A percentile compares a stretch with the other conserved stretches of the same genome.
These are phyloP conservation scores for Nomada ruficornis DNA, from an alignment of 2,888 invertebrate genomes.

Conservation along the genomic window DNA sequence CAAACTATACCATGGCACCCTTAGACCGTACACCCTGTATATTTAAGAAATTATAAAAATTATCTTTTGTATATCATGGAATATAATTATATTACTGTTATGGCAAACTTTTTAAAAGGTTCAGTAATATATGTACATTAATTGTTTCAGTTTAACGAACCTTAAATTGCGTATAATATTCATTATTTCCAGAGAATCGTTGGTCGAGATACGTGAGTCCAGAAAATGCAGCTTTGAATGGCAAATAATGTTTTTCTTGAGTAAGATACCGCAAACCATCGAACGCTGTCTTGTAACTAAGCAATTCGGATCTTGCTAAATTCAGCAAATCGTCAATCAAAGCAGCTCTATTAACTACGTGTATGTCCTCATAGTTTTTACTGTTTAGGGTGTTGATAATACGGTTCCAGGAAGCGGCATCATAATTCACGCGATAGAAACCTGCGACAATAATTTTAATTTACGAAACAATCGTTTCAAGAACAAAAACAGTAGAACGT, in stretches of 20 bases:
- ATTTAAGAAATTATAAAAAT: no score
- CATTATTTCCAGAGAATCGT: constrained; percentile 82
- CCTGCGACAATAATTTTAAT: constrained; percentile 82
- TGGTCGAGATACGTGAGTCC: constrained; percentile 85
- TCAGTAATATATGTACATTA: not conserved
- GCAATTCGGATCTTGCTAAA: constrained; percentile 86
- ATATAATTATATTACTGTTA: no score
- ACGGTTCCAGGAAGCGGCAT: constrained; percentile 86
- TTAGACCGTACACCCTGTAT: no score
- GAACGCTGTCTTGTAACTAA: constrained; percentile 86
- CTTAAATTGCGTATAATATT: constrained; percentile 74
- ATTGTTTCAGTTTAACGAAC: constrained; percentile 71
- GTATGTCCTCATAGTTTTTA: constrained; percentile 85
- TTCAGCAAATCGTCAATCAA: constrained; percentile 89
- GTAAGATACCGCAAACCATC: constrained; percentile 87
- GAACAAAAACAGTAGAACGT: not conserved
- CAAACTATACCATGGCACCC: no score
- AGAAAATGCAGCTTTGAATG: constrained; percentile 88
- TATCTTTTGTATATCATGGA: no score
- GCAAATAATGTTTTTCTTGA: constrained; percentile 88
- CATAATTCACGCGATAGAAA: constrained; percentile 88
- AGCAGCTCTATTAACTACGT: constrained; percentile 88
- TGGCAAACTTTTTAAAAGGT: not conserved
- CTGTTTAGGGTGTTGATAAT: constrained; percentile 85
- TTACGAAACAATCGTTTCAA: not conserved